Percentiles rank a stretch among this genome's conserved stretches.
phyloP scores from a whole-genome alignment of 2,888 invertebrate genomes.

The Muschampia plurimacula region DNA sequence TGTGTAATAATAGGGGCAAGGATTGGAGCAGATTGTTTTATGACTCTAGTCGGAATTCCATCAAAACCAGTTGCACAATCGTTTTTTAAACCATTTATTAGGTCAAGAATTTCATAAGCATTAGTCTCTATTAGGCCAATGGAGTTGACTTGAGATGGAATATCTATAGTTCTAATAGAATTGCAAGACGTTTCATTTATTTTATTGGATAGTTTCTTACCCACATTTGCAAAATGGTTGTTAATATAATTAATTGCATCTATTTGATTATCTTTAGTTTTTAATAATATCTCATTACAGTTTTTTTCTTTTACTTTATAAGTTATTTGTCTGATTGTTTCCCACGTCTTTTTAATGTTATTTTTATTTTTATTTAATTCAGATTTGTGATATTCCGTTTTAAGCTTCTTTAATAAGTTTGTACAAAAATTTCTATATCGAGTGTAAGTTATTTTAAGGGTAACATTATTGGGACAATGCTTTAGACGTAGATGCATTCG shows the following conservation, averaged over 20 bases:
- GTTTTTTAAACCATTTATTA: neutral
- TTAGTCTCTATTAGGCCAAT: neutral
- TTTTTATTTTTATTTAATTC: conserved; percentile 3
- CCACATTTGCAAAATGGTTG: conserved; percentile 3
- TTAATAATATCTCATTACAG: neutral
- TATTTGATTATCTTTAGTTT: neutral
- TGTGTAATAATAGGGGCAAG: neutral
- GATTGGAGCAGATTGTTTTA: neutral
- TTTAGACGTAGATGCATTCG: conserved; percentile 7
- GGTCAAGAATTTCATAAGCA: neutral
- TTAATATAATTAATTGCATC: neutral
- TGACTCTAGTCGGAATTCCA: neutral
- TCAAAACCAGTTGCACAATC: neutral
- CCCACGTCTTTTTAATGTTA: conserved; percentile 8
- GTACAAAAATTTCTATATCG: conserved; percentile 11
- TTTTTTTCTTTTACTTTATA: neutral
- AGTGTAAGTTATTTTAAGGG: neutral
- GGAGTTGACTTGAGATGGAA: neutral
- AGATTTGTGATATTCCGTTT: neutral
- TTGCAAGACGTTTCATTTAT: neutral
- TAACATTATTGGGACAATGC: neutral
- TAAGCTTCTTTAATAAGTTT: neutral
- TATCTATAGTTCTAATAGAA: neutral
- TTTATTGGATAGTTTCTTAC: neutral
- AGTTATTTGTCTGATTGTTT: neutral